These are phyloP conservation scores for Epizoanthus fatuus DNA, from an alignment of 92 coral and sea anemone species.

Conservation along the genomic window DNA sequence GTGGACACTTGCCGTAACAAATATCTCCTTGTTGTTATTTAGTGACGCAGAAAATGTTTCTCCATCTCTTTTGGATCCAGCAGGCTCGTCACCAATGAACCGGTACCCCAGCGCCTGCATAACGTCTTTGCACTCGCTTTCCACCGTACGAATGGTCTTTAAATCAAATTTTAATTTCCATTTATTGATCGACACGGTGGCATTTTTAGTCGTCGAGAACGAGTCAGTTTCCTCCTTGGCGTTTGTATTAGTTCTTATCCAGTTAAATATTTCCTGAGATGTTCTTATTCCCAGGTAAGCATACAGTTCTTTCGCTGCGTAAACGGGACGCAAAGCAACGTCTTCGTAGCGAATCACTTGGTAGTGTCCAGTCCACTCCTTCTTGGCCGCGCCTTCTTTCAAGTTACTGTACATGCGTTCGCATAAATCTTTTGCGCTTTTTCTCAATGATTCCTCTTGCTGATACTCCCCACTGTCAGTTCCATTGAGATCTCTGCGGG, in stretches of 20 bases:
- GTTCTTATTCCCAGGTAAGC: conserved; percentile 44
- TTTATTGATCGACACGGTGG: conserved; percentile 60
- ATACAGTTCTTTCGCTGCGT: conserved; percentile 67
- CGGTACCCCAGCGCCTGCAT: conserved; percentile 72
- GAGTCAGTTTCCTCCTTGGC: conserved; percentile 35
- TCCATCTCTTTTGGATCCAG: background rate
- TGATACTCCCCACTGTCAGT: conserved; percentile 4
- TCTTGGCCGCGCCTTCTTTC: conserved; percentile 65
- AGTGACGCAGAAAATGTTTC: background rate
- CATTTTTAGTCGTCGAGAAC: conserved; percentile 79
- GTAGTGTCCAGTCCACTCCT: conserved; percentile 54
- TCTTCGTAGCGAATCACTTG: conserved; percentile 80
- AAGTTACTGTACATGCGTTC: conserved; percentile 60
- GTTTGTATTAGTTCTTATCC: conserved; percentile 64
- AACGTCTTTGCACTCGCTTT: conserved; percentile 68
- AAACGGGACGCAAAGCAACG: conserved; percentile 66
- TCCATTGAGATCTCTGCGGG: conserved; percentile 50
- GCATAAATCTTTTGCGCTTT: conserved; percentile 71
- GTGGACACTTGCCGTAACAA: conserved; percentile 6
- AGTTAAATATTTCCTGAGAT: conserved; percentile 29
- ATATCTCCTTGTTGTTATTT: background rate
- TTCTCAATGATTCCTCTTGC: conserved; percentile 4
- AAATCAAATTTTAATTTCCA: conserved; percentile 68
- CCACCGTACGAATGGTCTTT: conserved; percentile 56
- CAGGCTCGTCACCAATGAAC: conserved; percentile 29